Percentiles rank a stretch among this genome's conserved stretches.
Evolutionary conservation across 2,113 vertebrate species (phyloP).

Genomic region (Lasiurus borealis): DNA sequence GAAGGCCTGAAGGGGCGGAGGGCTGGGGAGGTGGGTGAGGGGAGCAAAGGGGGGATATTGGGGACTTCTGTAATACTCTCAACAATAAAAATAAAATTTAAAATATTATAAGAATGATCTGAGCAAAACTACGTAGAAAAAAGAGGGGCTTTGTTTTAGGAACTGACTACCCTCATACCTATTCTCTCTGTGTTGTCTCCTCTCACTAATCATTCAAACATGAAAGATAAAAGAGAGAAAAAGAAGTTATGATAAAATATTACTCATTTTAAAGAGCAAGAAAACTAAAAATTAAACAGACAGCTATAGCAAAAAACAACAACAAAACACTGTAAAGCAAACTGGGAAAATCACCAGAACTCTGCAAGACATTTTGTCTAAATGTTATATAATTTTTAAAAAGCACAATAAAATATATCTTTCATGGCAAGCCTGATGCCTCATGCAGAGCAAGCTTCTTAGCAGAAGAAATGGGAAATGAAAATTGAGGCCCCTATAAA

Average conservation of each 20-base stretch:
- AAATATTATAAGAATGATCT: conserved; percentile 51
- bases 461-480: conserved; percentile 30
- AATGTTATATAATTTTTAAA: conserved; percentile 52
- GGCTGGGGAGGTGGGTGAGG: too few species aligned
- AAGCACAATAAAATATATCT: conserved; percentile 52
- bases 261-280: conserved; percentile 60
- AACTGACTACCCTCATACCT: conserved; percentile 38
- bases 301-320: not conserved
- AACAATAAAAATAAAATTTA: not conserved
- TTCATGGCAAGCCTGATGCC: not conserved
- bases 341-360: conserved; percentile 21
- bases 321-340: conserved; percentile 49
- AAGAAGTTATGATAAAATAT: conserved; percentile 23
- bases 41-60: too few species aligned
- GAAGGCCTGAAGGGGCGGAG: too few species aligned
- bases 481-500: not conserved
- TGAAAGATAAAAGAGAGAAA: conserved; percentile 55
- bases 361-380: conserved; percentile 56
- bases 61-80: too few species aligned
- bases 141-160: conserved; percentile 18
- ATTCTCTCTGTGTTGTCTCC: conserved; percentile 28
- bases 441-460: conserved; percentile 38
- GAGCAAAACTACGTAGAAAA: conserved; percentile 35
- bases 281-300: conserved; percentile 53
- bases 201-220: conserved; percentile 45